Conservation (phyloP, 2,888 invertebrate species). For the Argynnis bischoffii region DNA sequence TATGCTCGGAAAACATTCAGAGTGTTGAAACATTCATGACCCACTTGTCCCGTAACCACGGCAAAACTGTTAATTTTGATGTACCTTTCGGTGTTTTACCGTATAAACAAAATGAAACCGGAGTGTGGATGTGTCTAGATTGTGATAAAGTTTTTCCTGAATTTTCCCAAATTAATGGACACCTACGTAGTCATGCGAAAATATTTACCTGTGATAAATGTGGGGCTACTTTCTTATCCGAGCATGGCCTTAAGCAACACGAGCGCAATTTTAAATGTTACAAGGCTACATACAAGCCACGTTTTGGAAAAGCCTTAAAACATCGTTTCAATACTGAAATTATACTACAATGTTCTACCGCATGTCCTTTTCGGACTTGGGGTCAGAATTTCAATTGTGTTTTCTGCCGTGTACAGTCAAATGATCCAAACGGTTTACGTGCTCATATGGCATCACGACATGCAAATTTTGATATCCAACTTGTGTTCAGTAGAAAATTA, state of each 20-base stretch:
- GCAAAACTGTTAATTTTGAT: conserved; percentile 65
- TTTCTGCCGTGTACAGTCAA: conserved; percentile 71
- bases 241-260: conserved; percentile 70
- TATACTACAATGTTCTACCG: conserved; percentile 73
- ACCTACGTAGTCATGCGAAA: conserved; percentile 69
- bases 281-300: conserved; percentile 70
- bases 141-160: conserved; percentile 70
- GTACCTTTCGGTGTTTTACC: conserved; percentile 74
- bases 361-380: conserved; percentile 74
- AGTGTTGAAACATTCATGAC: conserved; percentile 67
- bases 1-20: conserved; percentile 59
- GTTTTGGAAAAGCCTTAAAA: conserved; percentile 70
- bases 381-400: conserved; percentile 76
- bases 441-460: conserved; percentile 72
- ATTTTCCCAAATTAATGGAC: conserved; percentile 72
- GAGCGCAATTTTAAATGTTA: conserved; percentile 73
- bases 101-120: conserved; percentile 63
- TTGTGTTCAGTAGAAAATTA: conserved; percentile 70
- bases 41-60: conserved; percentile 65
- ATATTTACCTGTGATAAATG: conserved; percentile 75
- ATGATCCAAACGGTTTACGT: conserved; percentile 70
- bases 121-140: conserved; percentile 70
- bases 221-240: conserved; percentile 69
- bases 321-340: conserved; percentile 74
- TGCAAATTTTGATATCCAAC: conserved; percentile 67